phyloP scores from a whole-genome alignment of 1,140 invertebrate genomes.

The Tenebrio molitor region DNA sequence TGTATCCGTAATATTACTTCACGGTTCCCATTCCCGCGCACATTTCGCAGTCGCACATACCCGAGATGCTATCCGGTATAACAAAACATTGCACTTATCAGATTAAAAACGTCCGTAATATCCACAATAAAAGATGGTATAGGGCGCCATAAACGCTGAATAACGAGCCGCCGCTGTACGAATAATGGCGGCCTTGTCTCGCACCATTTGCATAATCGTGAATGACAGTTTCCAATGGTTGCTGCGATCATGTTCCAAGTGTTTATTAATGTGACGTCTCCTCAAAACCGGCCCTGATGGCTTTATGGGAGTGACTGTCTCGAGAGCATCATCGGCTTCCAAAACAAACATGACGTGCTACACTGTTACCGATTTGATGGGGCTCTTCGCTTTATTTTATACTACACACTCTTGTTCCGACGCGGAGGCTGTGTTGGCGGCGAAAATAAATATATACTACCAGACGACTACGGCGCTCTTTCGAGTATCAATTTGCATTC shows the following conservation, averaged over 20 bases:
- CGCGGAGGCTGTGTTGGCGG: constrained; percentile 17
- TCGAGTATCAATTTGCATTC: constrained; percentile 25
- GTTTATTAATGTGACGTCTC: constrained; percentile 56
- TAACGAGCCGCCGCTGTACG: constrained; percentile 38
- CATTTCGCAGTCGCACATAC: constrained; percentile 37
- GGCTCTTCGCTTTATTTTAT: constrained; percentile 7
- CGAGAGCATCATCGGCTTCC: constrained; percentile 49
- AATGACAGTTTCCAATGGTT: constrained; percentile 56
- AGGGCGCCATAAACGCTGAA: constrained; percentile 32
- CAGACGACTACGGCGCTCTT: not conserved
- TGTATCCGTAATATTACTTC: constrained; percentile 52
- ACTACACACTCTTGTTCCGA: not conserved
- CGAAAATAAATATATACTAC: constrained; percentile 21
- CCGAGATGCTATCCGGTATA: constrained; percentile 33
- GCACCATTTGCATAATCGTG: constrained; percentile 55
- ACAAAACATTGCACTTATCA: constrained; percentile 48
- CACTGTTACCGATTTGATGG: constrained; percentile 43
- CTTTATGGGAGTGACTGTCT: constrained; percentile 48
- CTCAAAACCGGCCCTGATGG: constrained; percentile 49
- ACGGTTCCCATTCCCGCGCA: constrained; percentile 37
- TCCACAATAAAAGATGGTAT: constrained; percentile 34
- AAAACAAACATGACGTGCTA: constrained; percentile 53
- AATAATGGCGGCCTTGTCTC: constrained; percentile 47
- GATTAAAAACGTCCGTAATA: constrained; percentile 49
- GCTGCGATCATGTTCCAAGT: constrained; percentile 54